Evolutionary conservation across 2,113 vertebrate species (phyloP).

Genomic region (Aldabrachelys gigantea): DNA sequence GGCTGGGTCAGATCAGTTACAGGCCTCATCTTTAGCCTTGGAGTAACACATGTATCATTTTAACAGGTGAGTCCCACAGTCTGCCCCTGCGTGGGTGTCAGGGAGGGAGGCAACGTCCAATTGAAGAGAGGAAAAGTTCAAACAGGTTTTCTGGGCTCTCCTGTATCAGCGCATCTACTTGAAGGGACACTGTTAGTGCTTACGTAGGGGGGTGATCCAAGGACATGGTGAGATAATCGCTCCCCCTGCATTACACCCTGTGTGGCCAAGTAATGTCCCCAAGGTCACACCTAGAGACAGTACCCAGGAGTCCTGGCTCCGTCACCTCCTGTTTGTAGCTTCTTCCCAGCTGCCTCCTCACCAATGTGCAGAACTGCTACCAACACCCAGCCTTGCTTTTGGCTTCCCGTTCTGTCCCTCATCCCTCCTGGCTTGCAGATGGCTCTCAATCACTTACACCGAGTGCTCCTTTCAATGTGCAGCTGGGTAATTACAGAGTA

Average conservation of each 20-base stretch:
- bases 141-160: background rate
- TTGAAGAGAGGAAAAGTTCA: background rate
- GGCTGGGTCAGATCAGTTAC: background rate
- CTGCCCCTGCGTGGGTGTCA: background rate
- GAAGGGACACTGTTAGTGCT: background rate
- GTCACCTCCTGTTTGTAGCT: background rate
- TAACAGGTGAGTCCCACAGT: background rate
- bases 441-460: background rate
- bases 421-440: background rate
- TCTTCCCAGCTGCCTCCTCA: background rate
- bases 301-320: background rate
- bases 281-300: no score
- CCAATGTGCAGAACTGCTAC: no score
- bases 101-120: background rate
- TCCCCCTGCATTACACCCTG: background rate
- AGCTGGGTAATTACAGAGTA: background rate
- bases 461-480: background rate
- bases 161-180: background rate
- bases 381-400: background rate
- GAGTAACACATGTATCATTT: background rate
- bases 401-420: background rate
- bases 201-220: background rate
- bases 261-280: background rate
- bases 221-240: background rate
- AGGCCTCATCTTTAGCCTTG: background rate